Conservation (phyloP, 2,888 invertebrate genomes). For the Pseudanteris insignis region DNA sequence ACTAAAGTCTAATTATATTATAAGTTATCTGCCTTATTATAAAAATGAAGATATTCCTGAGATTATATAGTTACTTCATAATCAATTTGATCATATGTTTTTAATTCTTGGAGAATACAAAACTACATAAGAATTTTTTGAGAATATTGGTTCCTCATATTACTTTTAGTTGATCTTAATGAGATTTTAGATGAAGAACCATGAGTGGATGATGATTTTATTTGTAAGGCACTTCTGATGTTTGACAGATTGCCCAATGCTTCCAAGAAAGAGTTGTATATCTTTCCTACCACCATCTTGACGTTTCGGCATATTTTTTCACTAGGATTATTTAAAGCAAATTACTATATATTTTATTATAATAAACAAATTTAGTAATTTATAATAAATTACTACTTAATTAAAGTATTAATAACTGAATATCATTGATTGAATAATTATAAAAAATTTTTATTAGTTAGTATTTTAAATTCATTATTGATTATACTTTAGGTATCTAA, state of each 20-base stretch:
- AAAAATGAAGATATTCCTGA: neutral
- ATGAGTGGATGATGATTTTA: conserved; percentile 33
- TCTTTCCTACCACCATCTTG: conserved; percentile 41
- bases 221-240: conserved; percentile 32
- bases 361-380: too few relatives aligned
- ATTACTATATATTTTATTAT: conserved; percentile 13
- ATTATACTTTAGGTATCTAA: too few relatives aligned
- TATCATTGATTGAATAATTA: neutral
- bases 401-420: too few relatives aligned
- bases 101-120: too few relatives aligned
- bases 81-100: too few relatives aligned
- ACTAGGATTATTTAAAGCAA: conserved; percentile 31
- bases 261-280: conserved; percentile 39
- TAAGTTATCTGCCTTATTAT: neutral
- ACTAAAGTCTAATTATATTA: neutral
- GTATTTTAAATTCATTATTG: neutral
- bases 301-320: conserved; percentile 37
- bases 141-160: too few relatives aligned
- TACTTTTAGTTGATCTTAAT: conserved; percentile 26
- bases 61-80: too few relatives aligned
- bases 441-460: neutral
- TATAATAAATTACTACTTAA: too few relatives aligned
- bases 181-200: conserved; percentile 34
- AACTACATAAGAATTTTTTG: too few relatives aligned
- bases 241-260: conserved; percentile 38